Base-by-base conservation (phyloP, 92 coral and sea anemone genomes). In the Epizoanthus fatuus region DNA sequence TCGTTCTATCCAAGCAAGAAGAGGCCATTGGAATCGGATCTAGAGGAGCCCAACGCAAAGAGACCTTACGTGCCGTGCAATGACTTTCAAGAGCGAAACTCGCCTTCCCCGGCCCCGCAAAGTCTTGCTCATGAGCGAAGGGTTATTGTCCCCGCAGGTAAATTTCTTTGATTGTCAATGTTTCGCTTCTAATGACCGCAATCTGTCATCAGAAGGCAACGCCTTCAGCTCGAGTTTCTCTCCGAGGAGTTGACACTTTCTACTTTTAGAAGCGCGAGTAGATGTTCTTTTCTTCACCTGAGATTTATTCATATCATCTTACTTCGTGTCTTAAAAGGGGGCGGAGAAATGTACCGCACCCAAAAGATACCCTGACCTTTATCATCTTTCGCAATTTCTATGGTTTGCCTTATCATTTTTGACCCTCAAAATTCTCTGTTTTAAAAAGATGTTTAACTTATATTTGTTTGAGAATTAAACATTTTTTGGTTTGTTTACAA, bases 141-240 rank as follows among this genome's bases (percentile, higher is more conserved):
- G 55, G 99, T 97, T 47, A 97, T 97, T 74, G 99, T 97, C 42
- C 99, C 99, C 67, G 99, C 99, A 75, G 99, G 99, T 97, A 88
- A 84, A 89, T 66, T 32, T 65, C 58, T 49, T 42, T 39, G 60
- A 53, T 83, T 69, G 62, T 89, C 75, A 73, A 74, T 73, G 66
- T 80, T 78, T 72, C 74, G 17, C 54, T 67, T 81, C 69, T 78
- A 78, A 65, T 75, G 83, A 59, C 79, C 74, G 63, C 54, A 86
- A 42, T 35, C 91, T 83, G 84, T 88, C 91, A 75, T 71, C 91
- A 88, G 65, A 45, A 11, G 81, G 70, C 85, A 81, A 80, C 70
- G 76, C 75, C 90, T 78, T 84, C 81, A 77, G 58, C 70, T 77
- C 47, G 32, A 39, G 29, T 77, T 77, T 77, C 82, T 45, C 63